Conservation (phyloP, 2,888 invertebrate genomes). For the Calameuta idolon region DNA sequence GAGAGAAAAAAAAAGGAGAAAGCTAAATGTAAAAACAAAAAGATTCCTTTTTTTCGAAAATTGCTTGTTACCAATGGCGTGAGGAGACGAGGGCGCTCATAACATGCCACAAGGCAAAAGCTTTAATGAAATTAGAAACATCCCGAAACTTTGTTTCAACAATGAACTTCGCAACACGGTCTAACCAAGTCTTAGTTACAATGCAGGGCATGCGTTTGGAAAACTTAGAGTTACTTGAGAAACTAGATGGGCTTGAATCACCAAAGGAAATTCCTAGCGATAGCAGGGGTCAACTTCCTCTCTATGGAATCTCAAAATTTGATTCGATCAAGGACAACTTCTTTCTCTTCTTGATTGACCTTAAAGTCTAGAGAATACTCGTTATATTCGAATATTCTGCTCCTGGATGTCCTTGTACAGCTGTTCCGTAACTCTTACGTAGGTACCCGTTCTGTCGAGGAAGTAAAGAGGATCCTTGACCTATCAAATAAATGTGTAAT, state of each 20-base stretch:
- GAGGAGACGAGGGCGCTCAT: not conserved
- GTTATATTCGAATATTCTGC: conserved; percentile 45
- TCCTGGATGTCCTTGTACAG: conserved; percentile 72
- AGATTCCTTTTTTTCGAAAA: not conserved
- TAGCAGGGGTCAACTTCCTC: not conserved
- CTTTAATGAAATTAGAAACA: not conserved
- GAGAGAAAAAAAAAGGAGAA: not conserved
- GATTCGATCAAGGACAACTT: not conserved
- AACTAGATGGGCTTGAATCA: not conserved
- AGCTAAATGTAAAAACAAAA: not conserved
- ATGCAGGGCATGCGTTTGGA: not conserved
- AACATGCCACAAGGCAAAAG: not conserved
- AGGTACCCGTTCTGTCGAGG: conserved; percentile 71
- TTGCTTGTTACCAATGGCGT: not conserved
- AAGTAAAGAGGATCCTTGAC: conserved; percentile 83
- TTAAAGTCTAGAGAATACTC: not conserved
- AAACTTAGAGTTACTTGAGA: not conserved
- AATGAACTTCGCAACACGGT: not conserved
- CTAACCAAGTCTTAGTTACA: not conserved
- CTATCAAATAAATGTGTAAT: conserved; percentile 29
- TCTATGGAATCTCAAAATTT: not conserved
- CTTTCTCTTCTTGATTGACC: not conserved
- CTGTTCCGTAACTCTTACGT: conserved; percentile 73
- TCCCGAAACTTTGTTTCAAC: not conserved
- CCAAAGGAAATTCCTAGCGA: not conserved